A percentile compares a stretch with the other conserved stretches of the same genome.
phyloP scores from a whole-genome alignment of 2,888 invertebrate genomes.

The Harpagoxenus sublaevis region DNA sequence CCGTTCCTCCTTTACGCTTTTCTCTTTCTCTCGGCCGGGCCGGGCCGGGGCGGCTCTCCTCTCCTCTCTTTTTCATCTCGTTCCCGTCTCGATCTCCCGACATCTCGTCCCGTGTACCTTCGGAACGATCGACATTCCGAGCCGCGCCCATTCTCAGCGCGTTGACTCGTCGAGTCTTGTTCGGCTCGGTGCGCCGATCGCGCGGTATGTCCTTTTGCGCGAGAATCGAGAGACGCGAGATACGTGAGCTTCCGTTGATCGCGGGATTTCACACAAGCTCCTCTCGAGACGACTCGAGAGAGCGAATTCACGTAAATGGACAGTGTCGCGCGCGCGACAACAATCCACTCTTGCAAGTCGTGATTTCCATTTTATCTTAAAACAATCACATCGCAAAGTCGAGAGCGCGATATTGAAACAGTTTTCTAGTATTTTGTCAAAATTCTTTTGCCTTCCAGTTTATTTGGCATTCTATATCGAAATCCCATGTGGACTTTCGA shows the following conservation, averaged over 20 bases:
- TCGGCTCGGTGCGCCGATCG: slow-evolving; percentile 69
- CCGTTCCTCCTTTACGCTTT: slow-evolving; percentile 23
- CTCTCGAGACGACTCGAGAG: background rate
- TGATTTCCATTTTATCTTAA: background rate
- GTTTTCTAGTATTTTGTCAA: background rate
- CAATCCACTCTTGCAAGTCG: background rate
- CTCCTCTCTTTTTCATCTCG: background rate
- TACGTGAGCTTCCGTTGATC: slow-evolving; percentile 29
- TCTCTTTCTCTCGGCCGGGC: slow-evolving; percentile 1
- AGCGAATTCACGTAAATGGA: background rate
- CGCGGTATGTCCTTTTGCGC: slow-evolving; percentile 68
- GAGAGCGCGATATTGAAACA: background rate
- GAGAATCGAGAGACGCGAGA: slow-evolving; percentile 44
- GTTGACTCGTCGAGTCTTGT: slow-evolving; percentile 81
- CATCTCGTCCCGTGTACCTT: slow-evolving; percentile 64
- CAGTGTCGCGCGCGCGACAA: background rate
- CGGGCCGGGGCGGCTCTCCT: background rate
- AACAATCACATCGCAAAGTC: background rate
- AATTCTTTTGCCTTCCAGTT: background rate
- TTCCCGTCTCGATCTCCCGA: slow-evolving; percentile 41
- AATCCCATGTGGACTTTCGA: background rate
- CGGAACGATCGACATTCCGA: slow-evolving; percentile 83
- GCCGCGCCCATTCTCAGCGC: slow-evolving; percentile 84
- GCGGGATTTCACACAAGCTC: slow-evolving; percentile 50
- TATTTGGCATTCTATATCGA: background rate